These are phyloP conservation scores for Sarcophaga subvicina DNA, from an alignment of 2,888 invertebrate species.

Conservation along the genomic window DNA sequence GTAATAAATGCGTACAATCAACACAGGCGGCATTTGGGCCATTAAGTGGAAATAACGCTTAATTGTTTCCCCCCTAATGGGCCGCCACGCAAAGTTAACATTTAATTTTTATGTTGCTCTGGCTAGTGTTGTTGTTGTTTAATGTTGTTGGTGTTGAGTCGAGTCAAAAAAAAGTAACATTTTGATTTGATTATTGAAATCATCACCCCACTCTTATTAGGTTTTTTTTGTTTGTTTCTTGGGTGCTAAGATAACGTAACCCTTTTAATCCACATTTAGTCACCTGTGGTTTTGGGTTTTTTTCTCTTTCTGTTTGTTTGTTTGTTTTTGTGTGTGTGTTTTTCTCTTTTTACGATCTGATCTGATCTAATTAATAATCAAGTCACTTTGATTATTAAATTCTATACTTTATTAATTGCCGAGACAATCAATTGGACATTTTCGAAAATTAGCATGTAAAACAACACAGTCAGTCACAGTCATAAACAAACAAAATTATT, in stretches of 20 bases:
- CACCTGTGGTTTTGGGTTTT: conserved; percentile 76
- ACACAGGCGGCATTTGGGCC: conserved; percentile 80
- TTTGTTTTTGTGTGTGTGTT: background rate
- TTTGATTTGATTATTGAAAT: conserved; percentile 65
- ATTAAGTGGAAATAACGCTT: conserved; percentile 82
- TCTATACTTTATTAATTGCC: conserved; percentile 68
- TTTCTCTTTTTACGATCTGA: conserved; percentile 69
- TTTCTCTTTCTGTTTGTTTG: conserved; percentile 5
- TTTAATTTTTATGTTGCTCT: conserved; percentile 37
- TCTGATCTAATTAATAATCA: conserved; percentile 78
- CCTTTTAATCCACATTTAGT: conserved; percentile 47
- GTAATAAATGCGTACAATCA: conserved; percentile 79
- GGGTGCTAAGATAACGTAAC: conserved; percentile 60
- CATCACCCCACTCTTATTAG: conserved; percentile 45
- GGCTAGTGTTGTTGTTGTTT: background rate
- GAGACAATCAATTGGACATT: conserved; percentile 70
- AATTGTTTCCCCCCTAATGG: conserved; percentile 81
- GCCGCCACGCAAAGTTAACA: conserved; percentile 72
- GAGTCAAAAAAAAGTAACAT: conserved; percentile 29
- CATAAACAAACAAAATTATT: conserved; percentile 56
- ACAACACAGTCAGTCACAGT: conserved; percentile 30
- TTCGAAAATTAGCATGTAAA: conserved; percentile 65
- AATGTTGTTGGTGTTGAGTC: conserved; percentile 7
- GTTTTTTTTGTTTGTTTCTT: conserved; percentile 16
- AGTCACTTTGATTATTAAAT: conserved; percentile 68